These are phyloP conservation scores for Drosophila sproati DNA, from an alignment of 1,140 invertebrate species.

Conservation along the genomic window DNA sequence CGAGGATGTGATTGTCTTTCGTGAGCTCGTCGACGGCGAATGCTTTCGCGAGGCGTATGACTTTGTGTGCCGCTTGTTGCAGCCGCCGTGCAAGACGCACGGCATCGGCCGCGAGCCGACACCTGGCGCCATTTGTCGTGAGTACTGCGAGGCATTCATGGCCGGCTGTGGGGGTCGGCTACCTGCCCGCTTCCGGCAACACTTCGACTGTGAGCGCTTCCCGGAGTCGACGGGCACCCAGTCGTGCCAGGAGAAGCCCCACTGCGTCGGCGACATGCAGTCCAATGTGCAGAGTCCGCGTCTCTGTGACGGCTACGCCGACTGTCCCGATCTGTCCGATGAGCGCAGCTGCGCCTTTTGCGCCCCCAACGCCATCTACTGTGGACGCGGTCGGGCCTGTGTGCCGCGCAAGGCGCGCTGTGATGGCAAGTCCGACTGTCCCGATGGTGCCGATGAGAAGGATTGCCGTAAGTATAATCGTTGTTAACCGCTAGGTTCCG, in stretches of 20 bases:
- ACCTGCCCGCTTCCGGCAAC: conserved; percentile 88
- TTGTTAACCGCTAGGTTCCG: background rate
- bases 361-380: conserved; percentile 89
- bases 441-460: conserved; percentile 93
- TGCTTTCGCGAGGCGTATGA: conserved; percentile 93
- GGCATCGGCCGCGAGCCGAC: conserved; percentile 65
- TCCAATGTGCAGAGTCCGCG: conserved; percentile 89
- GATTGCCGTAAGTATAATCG: conserved; percentile 90
- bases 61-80: conserved; percentile 93
- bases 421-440: conserved; percentile 92
- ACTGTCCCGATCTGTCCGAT: conserved; percentile 93
- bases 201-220: conserved; percentile 92
- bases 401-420: conserved; percentile 90
- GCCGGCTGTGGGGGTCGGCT: conserved; percentile 91
- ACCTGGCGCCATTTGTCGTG: conserved; percentile 88
- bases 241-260: conserved; percentile 90
- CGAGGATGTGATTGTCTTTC: conserved; percentile 92
- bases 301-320: conserved; percentile 93
- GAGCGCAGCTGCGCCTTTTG: conserved; percentile 92
- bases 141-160: conserved; percentile 94
- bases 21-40: conserved; percentile 94
- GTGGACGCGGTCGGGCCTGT: conserved; percentile 90
- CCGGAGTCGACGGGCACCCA: conserved; percentile 91
- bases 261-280: conserved; percentile 90
- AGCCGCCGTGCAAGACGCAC: conserved; percentile 89